A percentile compares a stretch with the other conserved stretches of the same genome.
Conservation (phyloP, 2,113 vertebrate genomes). For the Narcine bancroftii region DNA sequence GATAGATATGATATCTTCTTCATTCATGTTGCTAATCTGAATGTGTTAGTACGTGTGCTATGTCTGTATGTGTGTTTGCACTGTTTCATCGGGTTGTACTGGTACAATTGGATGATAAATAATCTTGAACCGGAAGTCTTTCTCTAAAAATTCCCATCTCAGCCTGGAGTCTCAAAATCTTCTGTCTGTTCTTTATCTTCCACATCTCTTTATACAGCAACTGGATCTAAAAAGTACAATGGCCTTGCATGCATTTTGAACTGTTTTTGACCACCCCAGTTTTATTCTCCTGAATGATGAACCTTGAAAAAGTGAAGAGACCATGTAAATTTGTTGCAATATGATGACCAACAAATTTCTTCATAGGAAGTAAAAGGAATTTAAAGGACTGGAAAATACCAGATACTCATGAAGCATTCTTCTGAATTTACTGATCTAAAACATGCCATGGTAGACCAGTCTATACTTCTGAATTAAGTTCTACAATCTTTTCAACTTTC, state of each 20-base stretch:
- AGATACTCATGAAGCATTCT: neutral
- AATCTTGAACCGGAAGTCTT: too few relatives aligned
- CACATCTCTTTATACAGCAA: neutral
- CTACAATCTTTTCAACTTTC: neutral
- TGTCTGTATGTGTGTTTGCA: too few relatives aligned
- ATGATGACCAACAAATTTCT: too few relatives aligned
- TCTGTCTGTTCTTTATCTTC: neutral
- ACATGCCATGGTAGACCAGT: neutral
- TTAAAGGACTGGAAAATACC: neutral
- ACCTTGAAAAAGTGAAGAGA: too few relatives aligned
- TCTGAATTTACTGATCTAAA: neutral
- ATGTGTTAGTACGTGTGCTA: too few relatives aligned
- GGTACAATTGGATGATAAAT: too few relatives aligned
- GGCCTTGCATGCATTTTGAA: neutral
- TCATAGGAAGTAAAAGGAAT: neutral
- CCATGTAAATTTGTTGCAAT: too few relatives aligned
- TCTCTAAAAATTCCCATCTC: neutral
- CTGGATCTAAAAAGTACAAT: neutral
- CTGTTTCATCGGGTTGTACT: too few relatives aligned
- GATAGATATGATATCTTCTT: neutral
- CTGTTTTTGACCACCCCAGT: neutral
- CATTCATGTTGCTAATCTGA: neutral
- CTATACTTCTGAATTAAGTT: neutral
- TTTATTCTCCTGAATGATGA: neutral
- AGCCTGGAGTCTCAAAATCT: too few relatives aligned